Base-by-base conservation (phyloP, 2,888 invertebrate species). In the Hesperia comma region DNA sequence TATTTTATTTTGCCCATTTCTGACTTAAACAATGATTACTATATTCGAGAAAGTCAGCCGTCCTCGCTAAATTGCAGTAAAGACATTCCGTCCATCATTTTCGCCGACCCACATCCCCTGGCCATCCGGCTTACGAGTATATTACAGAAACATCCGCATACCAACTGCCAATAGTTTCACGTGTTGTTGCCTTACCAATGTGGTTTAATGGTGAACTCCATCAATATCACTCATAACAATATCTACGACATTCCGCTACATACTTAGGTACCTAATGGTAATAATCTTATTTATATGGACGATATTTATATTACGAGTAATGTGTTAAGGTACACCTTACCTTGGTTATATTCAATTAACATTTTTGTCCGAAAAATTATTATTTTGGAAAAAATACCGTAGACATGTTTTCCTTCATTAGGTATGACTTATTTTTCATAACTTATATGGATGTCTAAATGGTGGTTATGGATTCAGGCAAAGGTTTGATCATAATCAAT, bases 81-180 rank as follows among this genome's bases (percentile, higher is more conserved):
- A 61, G 60, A 71, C 75, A 73, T 79, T 82, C 82, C 80, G 82
- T 79, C 79, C 77, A 70, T 66, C 66, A 61, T 78, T 77, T 75
- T 67, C 67, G 61, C 67, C 61, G 61, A 61, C 61, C 67, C 49
- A 67, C 81, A 80, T 79, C 76, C 71, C 61, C 64, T 70, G 75
- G 15, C 58, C 33, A 51, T 69, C 66, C 68, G 71, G 62, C 70
- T 72, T 72, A n/a, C n/a, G n/a, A n/a, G n/a, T n/a, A 68, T 71
- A 61, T 56, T 67, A 68, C 70, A 71, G 71, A 75, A 77, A 77
- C 77, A 78, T 82, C 76, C 75, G 78, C 79, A 79, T 71, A 71
- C 71, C 70, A 53, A 57, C 53, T 54, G 69, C 61, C 68, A 49
- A 68, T 69, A 68, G 68, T 61, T 67, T 54, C 66, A 61, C 55